phyloP scores from a whole-genome alignment of 1,140 invertebrate species.

The Zaprionus africanus region DNA sequence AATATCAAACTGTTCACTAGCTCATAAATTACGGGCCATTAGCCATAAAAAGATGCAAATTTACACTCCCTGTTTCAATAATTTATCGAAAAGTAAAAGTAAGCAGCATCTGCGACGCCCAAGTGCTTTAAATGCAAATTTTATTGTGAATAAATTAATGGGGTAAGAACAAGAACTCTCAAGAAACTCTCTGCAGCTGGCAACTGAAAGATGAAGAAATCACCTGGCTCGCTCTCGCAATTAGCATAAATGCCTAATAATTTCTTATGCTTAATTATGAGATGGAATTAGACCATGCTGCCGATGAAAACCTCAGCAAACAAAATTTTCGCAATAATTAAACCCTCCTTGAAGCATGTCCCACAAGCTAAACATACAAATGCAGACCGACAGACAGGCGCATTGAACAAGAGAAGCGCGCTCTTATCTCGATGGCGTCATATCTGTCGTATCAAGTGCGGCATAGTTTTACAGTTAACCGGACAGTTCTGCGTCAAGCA shows the following conservation, averaged over 20 bases:
- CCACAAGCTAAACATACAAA: neutral
- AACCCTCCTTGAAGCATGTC: neutral
- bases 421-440: conserved; percentile 13
- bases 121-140: conserved; percentile 74
- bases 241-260: conserved; percentile 76
- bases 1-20: conserved; percentile 3
- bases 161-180: neutral
- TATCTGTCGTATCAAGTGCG: conserved; percentile 20
- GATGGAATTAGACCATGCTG: conserved; percentile 39
- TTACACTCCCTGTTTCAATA: conserved; percentile 24
- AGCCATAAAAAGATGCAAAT: conserved; percentile 17
- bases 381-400: neutral
- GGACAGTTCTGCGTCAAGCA: neutral
- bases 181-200: neutral
- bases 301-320: conserved; percentile 13
- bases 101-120: conserved; percentile 54
- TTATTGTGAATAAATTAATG: conserved; percentile 70
- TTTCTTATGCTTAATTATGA: conserved; percentile 73
- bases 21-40: conserved; percentile 17
- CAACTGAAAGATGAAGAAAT: conserved; percentile 61
- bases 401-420: conserved; percentile 11
- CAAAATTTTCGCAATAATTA: conserved; percentile 28
- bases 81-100: conserved; percentile 68
- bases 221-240: conserved; percentile 52
- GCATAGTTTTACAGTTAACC: conserved; percentile 24